Evolutionary conservation across 2,113 vertebrate genomes (phyloP).

Genomic region (Chlamydotis undulata): DNA sequence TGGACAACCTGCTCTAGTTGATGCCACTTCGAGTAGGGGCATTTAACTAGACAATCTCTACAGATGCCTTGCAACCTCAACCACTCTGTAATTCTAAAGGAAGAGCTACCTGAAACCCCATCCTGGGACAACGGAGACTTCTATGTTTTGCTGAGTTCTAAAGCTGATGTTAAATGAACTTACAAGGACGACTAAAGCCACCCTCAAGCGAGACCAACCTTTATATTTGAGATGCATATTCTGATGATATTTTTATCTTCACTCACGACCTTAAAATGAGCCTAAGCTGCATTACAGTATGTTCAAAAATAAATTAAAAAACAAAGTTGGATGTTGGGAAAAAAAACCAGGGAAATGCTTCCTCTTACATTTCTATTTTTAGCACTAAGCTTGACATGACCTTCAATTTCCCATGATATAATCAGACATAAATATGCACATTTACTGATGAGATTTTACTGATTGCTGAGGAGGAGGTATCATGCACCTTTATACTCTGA

Average conservation of each 20-base stretch:
- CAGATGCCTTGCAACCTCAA: not conserved
- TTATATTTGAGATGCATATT: not conserved
- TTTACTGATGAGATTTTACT: not conserved
- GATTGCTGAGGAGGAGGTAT: not conserved
- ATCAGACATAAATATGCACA: not conserved
- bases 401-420: slow-evolving; percentile 49
- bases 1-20: not conserved
- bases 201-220: not conserved
- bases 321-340: not conserved
- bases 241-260: not conserved
- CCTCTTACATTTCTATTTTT: slow-evolving; percentile 22
- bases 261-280: not conserved
- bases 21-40: not conserved
- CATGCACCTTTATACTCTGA: not conserved
- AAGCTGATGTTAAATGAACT: not conserved
- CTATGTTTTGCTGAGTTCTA: not conserved
- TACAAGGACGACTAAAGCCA: not conserved
- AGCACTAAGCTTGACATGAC: not conserved
- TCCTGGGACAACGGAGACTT: not conserved
- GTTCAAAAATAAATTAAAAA: not conserved
- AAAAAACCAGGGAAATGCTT: not conserved
- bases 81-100: not conserved
- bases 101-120: not conserved
- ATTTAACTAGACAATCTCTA: not conserved
- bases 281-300: not conserved